These are phyloP conservation scores for Cerceris ruficornis DNA, from an alignment of 2,888 invertebrate species.

Conservation along the genomic window DNA sequence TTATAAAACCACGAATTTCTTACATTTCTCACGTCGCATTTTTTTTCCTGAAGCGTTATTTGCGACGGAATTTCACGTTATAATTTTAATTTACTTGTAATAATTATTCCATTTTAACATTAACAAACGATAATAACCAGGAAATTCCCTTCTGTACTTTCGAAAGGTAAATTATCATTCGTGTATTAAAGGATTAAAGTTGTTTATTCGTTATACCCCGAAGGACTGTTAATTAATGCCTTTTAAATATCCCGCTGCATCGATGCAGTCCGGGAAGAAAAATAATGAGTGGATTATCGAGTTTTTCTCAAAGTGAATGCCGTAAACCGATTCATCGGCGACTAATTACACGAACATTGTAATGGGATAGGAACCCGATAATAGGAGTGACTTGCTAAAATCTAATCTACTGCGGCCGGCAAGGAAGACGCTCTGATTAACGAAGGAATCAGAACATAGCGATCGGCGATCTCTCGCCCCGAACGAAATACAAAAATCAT, in stretches of 20 bases:
- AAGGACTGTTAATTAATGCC: conserved; percentile 25
- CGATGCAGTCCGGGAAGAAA: neutral
- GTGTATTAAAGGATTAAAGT: no score
- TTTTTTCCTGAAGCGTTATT: no score
- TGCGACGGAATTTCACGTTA: no score
- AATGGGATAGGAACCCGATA: conserved; percentile 33
- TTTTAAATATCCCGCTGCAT: neutral
- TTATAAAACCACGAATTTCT: no score
- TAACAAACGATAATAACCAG: no score
- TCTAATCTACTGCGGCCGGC: conserved; percentile 52
- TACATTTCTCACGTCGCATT: no score
- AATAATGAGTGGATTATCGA: neutral
- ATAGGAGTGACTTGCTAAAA: conserved; percentile 53
- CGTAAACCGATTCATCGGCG: conserved; percentile 34
- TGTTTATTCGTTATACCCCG: conserved; percentile 61
- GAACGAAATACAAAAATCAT: conserved; percentile 49
- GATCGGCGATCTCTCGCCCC: conserved; percentile 52
- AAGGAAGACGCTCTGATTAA: conserved; percentile 65
- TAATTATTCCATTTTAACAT: no score
- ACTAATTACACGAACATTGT: conserved; percentile 51
- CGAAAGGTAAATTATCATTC: no score
- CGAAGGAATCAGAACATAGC: conserved; percentile 66
- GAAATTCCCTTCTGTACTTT: no score
- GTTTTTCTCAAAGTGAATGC: neutral
- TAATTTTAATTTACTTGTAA: no score